Evolutionary conservation across 1,140 invertebrate species (phyloP).

Genomic region (Achatina immaculata): DNA sequence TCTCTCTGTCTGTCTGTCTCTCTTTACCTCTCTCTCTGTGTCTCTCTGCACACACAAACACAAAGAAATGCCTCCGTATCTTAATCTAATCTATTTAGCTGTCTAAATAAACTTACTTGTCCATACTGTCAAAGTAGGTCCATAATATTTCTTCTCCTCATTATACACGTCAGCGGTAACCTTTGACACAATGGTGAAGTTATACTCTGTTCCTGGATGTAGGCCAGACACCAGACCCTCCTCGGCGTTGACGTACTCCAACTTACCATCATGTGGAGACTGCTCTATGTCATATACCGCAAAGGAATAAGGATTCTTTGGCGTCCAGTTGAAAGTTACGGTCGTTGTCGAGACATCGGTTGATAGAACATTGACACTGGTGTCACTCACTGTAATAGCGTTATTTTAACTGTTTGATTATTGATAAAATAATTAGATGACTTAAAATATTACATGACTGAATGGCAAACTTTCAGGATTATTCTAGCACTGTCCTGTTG

Average conservation of each 20-base stretch:
- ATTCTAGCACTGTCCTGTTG: too few species aligned
- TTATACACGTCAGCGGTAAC: not conserved
- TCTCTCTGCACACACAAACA: too few species aligned
- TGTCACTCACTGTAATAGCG: not conserved
- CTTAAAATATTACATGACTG: too few species aligned
- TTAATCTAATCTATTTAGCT: too few species aligned
- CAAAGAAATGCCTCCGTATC: too few species aligned
- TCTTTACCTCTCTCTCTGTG: too few species aligned
- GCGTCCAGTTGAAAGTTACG: not conserved
- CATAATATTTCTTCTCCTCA: not conserved
- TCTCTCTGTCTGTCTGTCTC: too few species aligned
- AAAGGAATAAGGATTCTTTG: not conserved
- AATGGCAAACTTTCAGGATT: too few species aligned
- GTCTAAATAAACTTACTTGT: not conserved
- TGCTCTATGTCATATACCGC: not conserved
- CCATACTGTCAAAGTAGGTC: not conserved
- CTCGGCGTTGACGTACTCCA: not conserved
- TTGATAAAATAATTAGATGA: too few species aligned
- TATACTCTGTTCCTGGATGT: not conserved
- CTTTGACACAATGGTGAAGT: not conserved
- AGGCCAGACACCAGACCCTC: not conserved
- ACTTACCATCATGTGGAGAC: not conserved
- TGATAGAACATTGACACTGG: not conserved
- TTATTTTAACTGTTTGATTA: too few species aligned
- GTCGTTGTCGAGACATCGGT: not conserved